Evolutionary conservation across 1,140 invertebrate genomes (phyloP).

Genomic region (Drosophila eugracilis): DNA sequence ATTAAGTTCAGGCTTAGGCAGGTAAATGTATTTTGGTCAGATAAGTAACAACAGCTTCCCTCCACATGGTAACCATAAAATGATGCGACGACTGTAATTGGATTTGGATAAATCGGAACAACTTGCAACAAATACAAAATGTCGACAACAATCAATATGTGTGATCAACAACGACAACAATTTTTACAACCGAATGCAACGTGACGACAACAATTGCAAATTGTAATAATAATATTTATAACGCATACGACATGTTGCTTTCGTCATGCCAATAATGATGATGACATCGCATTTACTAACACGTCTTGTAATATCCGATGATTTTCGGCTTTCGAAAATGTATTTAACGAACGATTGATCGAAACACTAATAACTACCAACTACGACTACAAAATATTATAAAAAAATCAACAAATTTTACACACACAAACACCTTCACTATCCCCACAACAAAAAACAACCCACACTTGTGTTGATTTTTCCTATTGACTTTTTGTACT

Average conservation of each 20-base stretch:
- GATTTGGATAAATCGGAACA: slow-evolving; percentile 11
- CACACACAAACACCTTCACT: slow-evolving; percentile 18
- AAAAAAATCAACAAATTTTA: slow-evolving; percentile 39
- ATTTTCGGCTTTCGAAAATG: slow-evolving; percentile 84
- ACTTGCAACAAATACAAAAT: slow-evolving; percentile 2
- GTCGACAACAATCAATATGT: slow-evolving; percentile 43
- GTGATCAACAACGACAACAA: slow-evolving; percentile 40
- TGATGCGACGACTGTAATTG: slow-evolving; percentile 33
- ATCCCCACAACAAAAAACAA: slow-evolving; percentile 16
- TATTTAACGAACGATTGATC: slow-evolving; percentile 82
- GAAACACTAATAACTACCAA: slow-evolving; percentile 39
- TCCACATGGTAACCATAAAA: slow-evolving; percentile 63
- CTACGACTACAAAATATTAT: slow-evolving; percentile 24
- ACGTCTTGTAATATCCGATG: slow-evolving; percentile 84
- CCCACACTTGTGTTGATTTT: background rate
- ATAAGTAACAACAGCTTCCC: slow-evolving; percentile 81
- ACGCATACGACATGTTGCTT: slow-evolving; percentile 48
- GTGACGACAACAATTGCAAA: slow-evolving; percentile 45
- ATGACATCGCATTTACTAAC: slow-evolving; percentile 84
- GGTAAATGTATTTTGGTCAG: slow-evolving; percentile 63
- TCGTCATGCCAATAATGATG: slow-evolving; percentile 82
- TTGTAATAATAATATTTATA: slow-evolving; percentile 47
- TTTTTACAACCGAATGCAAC: slow-evolving; percentile 29
- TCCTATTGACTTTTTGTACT: background rate
- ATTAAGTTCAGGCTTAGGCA: slow-evolving; percentile 72